These are phyloP conservation scores for Ypsolopha scabrella DNA, from an alignment of 2,888 invertebrate species.

Conservation along the genomic window DNA sequence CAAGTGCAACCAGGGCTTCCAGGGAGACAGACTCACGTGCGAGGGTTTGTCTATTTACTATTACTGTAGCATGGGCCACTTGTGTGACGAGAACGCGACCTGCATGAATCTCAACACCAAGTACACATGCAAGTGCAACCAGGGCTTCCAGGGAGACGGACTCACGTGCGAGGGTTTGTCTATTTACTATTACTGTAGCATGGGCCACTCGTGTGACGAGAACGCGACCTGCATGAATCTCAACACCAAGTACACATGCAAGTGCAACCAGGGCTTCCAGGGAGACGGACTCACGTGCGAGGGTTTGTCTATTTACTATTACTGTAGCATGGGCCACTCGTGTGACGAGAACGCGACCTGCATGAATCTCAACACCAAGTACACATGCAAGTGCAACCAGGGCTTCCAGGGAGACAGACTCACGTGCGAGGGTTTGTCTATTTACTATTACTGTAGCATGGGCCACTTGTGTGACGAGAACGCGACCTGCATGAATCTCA, in stretches of 20 bases:
- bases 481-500: constrained; percentile 91
- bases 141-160: constrained; percentile 91
- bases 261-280: constrained; percentile 90
- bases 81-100: constrained; percentile 90
- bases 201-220: constrained; percentile 89
- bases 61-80: constrained; percentile 89
- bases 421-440: constrained; percentile 74
- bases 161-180: constrained; percentile 76
- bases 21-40: constrained; percentile 85
- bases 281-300: constrained; percentile 86
- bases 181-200: constrained; percentile 81
- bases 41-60: constrained; percentile 71
- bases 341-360: constrained; percentile 94
- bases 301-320: constrained; percentile 73
- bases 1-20: constrained; percentile 91
- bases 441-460: constrained; percentile 83
- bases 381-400: constrained; percentile 89
- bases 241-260: constrained; percentile 90
- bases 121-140: constrained; percentile 91
- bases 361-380: constrained; percentile 91
- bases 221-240: constrained; percentile 94
- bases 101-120: constrained; percentile 93
- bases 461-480: constrained; percentile 92
- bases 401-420: constrained; percentile 92
- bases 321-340: constrained; percentile 88